These are phyloP conservation scores for Lasioglossum malachurum DNA, from an alignment of 2,888 invertebrate genomes.

Conservation along the genomic window DNA sequence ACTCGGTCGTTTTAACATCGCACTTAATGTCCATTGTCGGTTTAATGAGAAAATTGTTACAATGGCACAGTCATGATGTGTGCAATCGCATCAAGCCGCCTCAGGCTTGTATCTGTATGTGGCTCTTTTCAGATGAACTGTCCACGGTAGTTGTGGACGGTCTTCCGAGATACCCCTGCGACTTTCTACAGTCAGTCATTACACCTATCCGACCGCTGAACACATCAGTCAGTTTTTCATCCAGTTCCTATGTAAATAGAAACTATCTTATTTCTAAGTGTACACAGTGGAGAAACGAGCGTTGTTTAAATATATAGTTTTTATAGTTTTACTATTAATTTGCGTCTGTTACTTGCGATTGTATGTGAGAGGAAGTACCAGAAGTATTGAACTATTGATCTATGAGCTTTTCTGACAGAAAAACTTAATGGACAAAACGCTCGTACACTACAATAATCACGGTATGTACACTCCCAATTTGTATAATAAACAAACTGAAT, in stretches of 20 bases:
- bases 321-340: not conserved
- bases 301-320: not conserved
- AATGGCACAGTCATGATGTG: conserved; percentile 74
- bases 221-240: not conserved
- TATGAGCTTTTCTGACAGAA: not conserved
- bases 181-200: conserved; percentile 20
- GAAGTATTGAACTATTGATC: not conserved
- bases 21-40: conserved; percentile 78
- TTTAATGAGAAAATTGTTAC: conserved; percentile 82
- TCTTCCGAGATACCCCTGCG: conserved; percentile 59
- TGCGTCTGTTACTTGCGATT: not conserved
- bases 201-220: not conserved
- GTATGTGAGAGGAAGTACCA: conserved; percentile 4
- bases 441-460: conserved; percentile 16
- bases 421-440: conserved; percentile 43
- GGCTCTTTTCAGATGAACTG: conserved; percentile 52
- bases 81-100: conserved; percentile 62
- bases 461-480: conserved; percentile 25
- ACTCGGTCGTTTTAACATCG: conserved; percentile 70
- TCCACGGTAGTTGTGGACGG: conserved; percentile 60
- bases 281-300: conserved; percentile 11
- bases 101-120: conserved; percentile 56
- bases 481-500: not conserved
- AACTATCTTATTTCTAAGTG: not conserved
- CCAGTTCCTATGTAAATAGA: conserved; percentile 21